Evolutionary conservation across 2,797 vertebrate genomes (phyloP), one percentile per base, ranked within the genome.

Genomic region (Neosilurus hyrtlii): DNA sequence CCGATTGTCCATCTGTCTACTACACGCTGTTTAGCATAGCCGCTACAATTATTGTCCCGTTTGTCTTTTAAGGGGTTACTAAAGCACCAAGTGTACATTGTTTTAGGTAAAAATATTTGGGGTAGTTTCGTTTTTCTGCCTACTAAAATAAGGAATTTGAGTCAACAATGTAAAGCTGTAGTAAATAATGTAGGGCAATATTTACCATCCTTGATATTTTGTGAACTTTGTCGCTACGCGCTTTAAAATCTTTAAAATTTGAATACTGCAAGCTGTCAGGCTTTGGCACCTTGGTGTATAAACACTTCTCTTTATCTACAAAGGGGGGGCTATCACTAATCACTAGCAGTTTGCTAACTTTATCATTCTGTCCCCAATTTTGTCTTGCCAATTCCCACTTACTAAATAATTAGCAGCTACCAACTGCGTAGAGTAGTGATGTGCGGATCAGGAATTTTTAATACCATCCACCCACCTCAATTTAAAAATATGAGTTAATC

Each of bases 1-100:
- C 83, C 83, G 79, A 87, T 87, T 79, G 12, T 89, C 92, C 92
- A 93, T 93, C 92, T 94, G 93, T 87, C 80, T 67, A 84, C 18
- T 79, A 20, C 14, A 12, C 30, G 43, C 10, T 52, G 57, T 62
- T 81, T 65, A 61, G 16, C 56, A 16, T 35, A 81, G 7, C n/a
- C 30, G 57, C 30, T 70, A 7, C 7, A 18, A 9, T 22, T 80
- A 35, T 18, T 43, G 20, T 78, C 26, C 10, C n/a, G 26, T 65
- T 76, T 26, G 0, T 20, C 30, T 57, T 74, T 51, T 57, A 16
- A 56, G 52, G 9, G 24, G 18, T 35, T 12, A 16, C 22, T 16
- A 24, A n/a, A 61, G 20, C 30, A 37, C 37, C 56, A 30, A 2
- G n/a, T 18, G 15, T 16, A 26, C 24, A 30, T 52, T 71, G 68